These are phyloP conservation scores for Myotis yumanensis DNA, from an alignment of 2,113 vertebrate genomes.

Conservation along the genomic window DNA sequence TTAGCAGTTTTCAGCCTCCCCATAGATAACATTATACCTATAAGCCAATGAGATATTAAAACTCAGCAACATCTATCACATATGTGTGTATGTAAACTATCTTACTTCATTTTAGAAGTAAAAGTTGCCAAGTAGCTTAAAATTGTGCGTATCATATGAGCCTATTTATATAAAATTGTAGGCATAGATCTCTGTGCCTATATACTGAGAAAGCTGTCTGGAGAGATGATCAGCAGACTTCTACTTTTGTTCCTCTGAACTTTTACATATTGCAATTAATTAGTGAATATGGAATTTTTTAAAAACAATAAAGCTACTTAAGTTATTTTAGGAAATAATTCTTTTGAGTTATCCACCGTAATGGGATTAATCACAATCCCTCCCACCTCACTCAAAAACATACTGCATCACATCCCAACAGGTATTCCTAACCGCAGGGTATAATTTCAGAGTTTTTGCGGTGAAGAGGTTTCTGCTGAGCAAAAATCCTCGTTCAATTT, in stretches of 20 bases:
- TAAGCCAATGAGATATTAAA: neutral
- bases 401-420: neutral
- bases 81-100: neutral
- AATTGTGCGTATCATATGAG: neutral
- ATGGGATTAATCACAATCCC: neutral
- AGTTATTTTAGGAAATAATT: conserved; percentile 13
- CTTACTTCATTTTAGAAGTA: conserved; percentile 28
- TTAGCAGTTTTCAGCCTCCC: neutral
- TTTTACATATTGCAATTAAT: conserved; percentile 18
- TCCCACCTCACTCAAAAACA: neutral
- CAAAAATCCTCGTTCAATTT: conserved; percentile 84
- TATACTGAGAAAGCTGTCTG: neutral
- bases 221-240: neutral
- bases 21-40: neutral
- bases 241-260: neutral
- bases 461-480: conserved; percentile 85
- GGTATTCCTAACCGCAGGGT: conserved; percentile 81
- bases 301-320: neutral
- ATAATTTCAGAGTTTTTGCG: conserved; percentile 83
- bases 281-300: neutral
- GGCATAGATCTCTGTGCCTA: neutral
- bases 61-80: neutral
- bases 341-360: neutral
- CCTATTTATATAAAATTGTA: neutral
- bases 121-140: neutral